These are phyloP conservation scores for Orius insidiosus DNA, from an alignment of 1,140 invertebrate genomes.

Conservation along the genomic window DNA sequence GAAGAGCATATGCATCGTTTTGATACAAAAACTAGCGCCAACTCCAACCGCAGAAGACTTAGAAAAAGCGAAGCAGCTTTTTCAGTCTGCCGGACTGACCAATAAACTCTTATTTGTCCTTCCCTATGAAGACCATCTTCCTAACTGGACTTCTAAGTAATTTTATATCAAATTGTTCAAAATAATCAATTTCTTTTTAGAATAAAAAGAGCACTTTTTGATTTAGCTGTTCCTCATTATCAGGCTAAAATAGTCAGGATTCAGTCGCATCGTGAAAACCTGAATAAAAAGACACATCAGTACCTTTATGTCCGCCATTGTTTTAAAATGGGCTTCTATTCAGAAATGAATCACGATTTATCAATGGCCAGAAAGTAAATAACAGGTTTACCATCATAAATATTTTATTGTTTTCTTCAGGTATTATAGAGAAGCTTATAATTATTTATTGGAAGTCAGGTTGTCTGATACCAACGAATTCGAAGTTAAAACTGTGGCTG, in stretches of 20 bases:
- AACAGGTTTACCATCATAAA: constrained; percentile 30
- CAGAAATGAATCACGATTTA: constrained; percentile 52
- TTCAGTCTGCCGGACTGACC: constrained; percentile 76
- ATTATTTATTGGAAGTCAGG: constrained; percentile 67
- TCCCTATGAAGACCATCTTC: constrained; percentile 67
- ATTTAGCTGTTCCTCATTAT: constrained; percentile 84
- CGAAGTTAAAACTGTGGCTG: constrained; percentile 88
- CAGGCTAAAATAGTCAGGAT: constrained; percentile 71
- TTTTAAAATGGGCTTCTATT: constrained; percentile 66
- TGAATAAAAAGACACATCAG: constrained; percentile 83
- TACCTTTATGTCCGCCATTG: constrained; percentile 87
- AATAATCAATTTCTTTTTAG: constrained; percentile 25
- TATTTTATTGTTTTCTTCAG: constrained; percentile 31
- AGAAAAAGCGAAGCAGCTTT: constrained; percentile 61
- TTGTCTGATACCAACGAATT: constrained; percentile 77
- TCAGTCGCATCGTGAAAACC: constrained; percentile 72
- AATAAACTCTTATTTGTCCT: constrained; percentile 80
- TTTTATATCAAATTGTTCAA: not conserved
- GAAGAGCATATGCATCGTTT: constrained; percentile 72
- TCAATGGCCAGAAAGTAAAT: constrained; percentile 39
- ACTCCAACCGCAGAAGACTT: constrained; percentile 61
- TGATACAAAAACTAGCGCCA: constrained; percentile 64
- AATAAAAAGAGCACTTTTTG: constrained; percentile 83
- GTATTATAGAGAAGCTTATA: constrained; percentile 86
- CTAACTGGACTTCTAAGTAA: constrained; percentile 53